These are phyloP conservation scores for Leucoptera coffeella DNA, from an alignment of 2,888 invertebrate genomes.

Conservation along the genomic window DNA sequence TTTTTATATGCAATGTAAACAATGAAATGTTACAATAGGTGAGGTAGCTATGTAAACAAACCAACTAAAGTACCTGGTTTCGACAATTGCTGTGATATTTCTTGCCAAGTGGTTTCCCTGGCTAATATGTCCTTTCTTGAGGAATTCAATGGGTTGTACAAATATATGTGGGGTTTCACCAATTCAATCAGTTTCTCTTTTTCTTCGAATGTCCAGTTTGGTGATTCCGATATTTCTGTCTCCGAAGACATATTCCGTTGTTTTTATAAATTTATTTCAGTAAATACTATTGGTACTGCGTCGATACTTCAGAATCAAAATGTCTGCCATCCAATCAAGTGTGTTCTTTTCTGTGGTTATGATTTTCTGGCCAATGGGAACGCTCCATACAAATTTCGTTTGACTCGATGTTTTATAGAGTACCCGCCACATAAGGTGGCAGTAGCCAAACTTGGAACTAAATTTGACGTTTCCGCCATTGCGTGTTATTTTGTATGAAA, in stretches of 20 bases:
- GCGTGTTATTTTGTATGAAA: too few species aligned
- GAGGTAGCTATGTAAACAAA: neutral
- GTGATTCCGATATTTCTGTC: conserved; percentile 33
- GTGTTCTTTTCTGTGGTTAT: too few species aligned
- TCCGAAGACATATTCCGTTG: conserved; percentile 8
- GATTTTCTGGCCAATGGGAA: too few species aligned
- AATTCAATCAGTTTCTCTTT: conserved; percentile 31
- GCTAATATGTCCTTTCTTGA: conserved; percentile 35
- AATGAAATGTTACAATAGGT: too few species aligned
- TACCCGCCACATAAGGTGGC: too few species aligned
- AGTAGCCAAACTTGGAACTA: too few species aligned
- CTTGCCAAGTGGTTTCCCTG: conserved; percentile 33
- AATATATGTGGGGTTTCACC: conserved; percentile 29
- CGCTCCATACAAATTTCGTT: too few species aligned
- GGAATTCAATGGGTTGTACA: conserved; percentile 28
- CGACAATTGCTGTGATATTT: conserved; percentile 26
- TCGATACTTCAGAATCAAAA: conserved; percentile 39
- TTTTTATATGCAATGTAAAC: too few species aligned
- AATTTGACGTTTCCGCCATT: too few species aligned
- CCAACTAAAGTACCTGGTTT: conserved; percentile 25
- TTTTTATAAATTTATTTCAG: too few species aligned
- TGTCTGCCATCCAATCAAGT: conserved; percentile 39
- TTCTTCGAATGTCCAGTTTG: conserved; percentile 32
- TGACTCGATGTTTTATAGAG: too few species aligned
- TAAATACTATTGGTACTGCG: conserved; percentile 8